phyloP scores from a whole-genome alignment of 2,888 invertebrate genomes.

The Metellina segmentata region DNA sequence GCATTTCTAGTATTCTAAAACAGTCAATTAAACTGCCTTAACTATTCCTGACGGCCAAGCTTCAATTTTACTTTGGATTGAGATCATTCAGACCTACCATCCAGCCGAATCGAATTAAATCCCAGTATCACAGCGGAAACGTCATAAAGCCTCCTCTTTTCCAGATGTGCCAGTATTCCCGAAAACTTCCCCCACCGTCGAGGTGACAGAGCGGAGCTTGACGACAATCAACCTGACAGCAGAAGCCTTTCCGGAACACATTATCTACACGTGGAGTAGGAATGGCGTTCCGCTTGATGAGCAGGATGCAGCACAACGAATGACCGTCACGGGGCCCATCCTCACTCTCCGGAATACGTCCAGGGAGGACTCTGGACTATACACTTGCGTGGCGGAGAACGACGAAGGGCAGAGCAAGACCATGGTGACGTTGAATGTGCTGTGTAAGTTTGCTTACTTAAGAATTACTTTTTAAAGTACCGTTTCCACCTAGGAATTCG shows the following conservation, averaged over 20 bases:
- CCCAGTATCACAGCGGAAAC: no score
- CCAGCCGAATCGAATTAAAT: not conserved
- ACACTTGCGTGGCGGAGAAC: constrained; percentile 92
- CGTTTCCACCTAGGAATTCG: no score
- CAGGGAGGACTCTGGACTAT: constrained; percentile 91
- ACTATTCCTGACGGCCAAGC: no score
- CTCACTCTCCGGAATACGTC: constrained; percentile 91
- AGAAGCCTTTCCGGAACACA: constrained; percentile 90
- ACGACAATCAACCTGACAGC: constrained; percentile 89
- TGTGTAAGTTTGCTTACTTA: constrained; percentile 81
- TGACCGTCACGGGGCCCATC: constrained; percentile 82
- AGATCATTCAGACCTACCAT: not conserved
- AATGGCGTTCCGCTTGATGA: constrained; percentile 10
- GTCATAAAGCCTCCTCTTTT: constrained; percentile 38
- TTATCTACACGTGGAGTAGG: constrained; percentile 91
- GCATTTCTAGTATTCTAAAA: no score
- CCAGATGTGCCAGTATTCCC: constrained; percentile 79
- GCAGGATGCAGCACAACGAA: constrained; percentile 3
- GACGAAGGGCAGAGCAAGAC: constrained; percentile 90
- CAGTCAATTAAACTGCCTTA: no score
- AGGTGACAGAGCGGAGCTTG: constrained; percentile 87
- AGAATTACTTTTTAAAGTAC: no score
- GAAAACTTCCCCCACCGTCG: constrained; percentile 79
- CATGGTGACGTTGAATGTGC: constrained; percentile 91
- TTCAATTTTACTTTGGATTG: not conserved